A percentile compares a stretch with the other conserved stretches of the same genome.
Evolutionary conservation across 2,113 vertebrate genomes (phyloP).

Genomic region (Onychostruthus taczanowskii): DNA sequence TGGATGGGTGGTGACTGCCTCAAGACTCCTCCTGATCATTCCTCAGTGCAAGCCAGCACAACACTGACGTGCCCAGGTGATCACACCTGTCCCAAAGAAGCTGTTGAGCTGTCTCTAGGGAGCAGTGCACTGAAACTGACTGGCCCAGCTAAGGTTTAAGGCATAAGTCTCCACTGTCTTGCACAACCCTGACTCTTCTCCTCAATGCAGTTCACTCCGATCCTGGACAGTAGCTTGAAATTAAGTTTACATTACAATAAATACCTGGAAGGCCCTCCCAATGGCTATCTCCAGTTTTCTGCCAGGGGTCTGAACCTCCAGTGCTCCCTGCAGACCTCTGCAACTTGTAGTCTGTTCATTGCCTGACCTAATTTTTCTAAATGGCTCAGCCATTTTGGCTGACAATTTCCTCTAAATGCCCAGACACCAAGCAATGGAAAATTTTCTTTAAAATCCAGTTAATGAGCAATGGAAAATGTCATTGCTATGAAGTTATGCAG

Average conservation of each 20-base stretch:
- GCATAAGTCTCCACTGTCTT: background rate
- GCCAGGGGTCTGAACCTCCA: background rate
- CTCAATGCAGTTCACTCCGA: background rate
- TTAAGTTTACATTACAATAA: background rate
- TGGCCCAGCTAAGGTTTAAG: background rate
- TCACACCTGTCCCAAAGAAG: background rate
- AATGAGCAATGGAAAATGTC: constrained; percentile 57
- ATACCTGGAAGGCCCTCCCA: background rate
- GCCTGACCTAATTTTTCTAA: constrained; percentile 20
- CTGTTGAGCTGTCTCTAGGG: background rate
- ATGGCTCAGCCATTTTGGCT: constrained; percentile 20
- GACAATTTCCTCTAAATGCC: constrained; percentile 17
- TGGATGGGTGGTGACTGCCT: background rate
- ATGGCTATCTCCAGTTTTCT: background rate
- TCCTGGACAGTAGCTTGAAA: background rate
- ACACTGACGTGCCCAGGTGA: fast-evolving
- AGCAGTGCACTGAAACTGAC: background rate
- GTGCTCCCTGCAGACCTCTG: background rate
- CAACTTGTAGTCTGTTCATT: background rate
- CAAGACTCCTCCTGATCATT: background rate
- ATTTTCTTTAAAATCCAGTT: constrained; percentile 40
- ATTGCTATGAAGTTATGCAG: constrained; percentile 32
- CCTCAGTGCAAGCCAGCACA: background rate
- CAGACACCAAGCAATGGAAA: constrained; percentile 48
- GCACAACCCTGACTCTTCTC: background rate